These are phyloP conservation scores for Progne subis DNA, from an alignment of 2,113 vertebrate species.

Conservation along the genomic window DNA sequence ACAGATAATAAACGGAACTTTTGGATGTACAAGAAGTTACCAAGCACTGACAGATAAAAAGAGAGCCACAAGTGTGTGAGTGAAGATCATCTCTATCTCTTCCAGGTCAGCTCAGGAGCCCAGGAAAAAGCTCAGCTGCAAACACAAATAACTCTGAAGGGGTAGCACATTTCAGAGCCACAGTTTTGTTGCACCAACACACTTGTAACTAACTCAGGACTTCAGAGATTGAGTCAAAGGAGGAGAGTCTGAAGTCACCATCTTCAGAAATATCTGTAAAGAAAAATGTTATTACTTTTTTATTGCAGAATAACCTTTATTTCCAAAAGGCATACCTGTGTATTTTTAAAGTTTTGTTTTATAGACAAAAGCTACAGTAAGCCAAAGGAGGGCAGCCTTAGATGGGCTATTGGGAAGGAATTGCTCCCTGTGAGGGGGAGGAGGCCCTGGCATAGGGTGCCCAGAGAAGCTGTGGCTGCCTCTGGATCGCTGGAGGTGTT, in stretches of 20 bases:
- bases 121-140: background rate
- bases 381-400: background rate
- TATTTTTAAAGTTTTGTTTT: background rate
- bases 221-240: fast-evolving
- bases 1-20: background rate
- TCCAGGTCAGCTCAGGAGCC: background rate
- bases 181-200: fast-evolving
- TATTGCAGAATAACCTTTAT: background rate
- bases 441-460: background rate
- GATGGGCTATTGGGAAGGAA: background rate
- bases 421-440: background rate
- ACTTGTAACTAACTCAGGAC: fast-evolving
- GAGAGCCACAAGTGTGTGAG: fast-evolving
- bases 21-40: background rate
- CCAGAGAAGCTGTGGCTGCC: background rate
- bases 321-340: background rate
- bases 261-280: background rate
- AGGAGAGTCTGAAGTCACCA: background rate
- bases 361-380: background rate
- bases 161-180: fast-evolving
- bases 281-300: background rate
- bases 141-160: background rate
- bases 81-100: background rate
- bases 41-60: background rate
- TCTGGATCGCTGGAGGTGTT: background rate